Base-by-base conservation (phyloP, 2,888 invertebrate species). In the Diadegma fenestrale region DNA sequence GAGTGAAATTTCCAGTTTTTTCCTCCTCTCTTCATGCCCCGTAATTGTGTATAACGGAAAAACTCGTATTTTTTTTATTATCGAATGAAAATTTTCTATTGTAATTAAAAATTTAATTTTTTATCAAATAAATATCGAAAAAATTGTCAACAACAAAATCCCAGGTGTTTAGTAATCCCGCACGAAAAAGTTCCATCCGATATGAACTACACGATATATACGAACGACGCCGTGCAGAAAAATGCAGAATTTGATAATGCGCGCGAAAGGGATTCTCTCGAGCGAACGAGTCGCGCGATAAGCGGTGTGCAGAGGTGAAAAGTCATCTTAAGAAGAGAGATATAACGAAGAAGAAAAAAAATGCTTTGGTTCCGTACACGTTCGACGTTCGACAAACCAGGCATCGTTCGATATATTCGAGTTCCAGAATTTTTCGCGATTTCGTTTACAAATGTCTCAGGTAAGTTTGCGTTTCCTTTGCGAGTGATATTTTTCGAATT, bases 301-400 rank as follows among this genome's bases (percentile, higher is more conserved):
- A 41, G 78, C 78, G 76, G 85, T 75, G 80, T 68, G 51, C 64
- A 86, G 86, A 89, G 91, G 91, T 91, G 90, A 92, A 92, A 88
- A 89, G 91, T 92, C 91, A 92, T 92, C 88, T 75, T 80, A 68
- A 80, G 82, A 80, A 78, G 68, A 72, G 79, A 66, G 91, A 91
- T 91, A 91, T 88, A 90, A 89, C 86, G 87, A 75, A 76, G 61
- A 75, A 75, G 41, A 88, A 78, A 80, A 66, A 73, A 68, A 48
- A 87, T 88, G 84, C 88, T 87, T 86, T 86, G 87, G 86, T 89
- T 86, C 88, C 73, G 89, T 89, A 88, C n/a, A 77, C 26, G 83
- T 41, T 10, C 63, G 58, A 54, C 68, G 73, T 80, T 73, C 72
- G 86, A 88, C 79, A 86, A 88, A 88, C 85, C 88, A 87, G 89